A percentile compares a stretch with the other conserved stretches of the same genome.
phyloP scores from a whole-genome alignment of 2,888 invertebrate genomes.

The Agelastica alni region DNA sequence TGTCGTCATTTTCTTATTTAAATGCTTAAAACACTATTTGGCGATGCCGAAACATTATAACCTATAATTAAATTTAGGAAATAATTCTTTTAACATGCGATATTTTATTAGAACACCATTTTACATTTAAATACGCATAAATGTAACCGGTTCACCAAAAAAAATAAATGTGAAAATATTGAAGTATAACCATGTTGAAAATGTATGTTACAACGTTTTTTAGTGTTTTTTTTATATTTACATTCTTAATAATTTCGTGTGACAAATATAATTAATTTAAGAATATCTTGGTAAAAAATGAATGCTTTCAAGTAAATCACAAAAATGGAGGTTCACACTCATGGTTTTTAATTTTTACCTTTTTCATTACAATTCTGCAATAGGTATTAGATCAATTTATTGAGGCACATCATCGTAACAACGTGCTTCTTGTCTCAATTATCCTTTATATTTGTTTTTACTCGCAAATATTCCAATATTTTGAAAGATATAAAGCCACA shows the following conservation, averaged over 20 bases:
- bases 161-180: slow-evolving; percentile 28
- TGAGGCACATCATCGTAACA: too few relatives aligned
- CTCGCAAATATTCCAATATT: too few relatives aligned
- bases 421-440: too few relatives aligned
- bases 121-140: slow-evolving; percentile 9
- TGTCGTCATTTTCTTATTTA: slow-evolving; percentile 38
- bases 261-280: background rate
- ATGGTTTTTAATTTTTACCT: background rate
- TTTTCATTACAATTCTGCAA: background rate
- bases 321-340: slow-evolving; percentile 4
- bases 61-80: background rate
- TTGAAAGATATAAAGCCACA: too few relatives aligned
- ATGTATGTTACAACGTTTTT: slow-evolving; percentile 2
- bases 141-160: slow-evolving; percentile 21
- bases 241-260: background rate
- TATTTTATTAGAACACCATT: slow-evolving; percentile 3
- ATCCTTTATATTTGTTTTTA: too few relatives aligned
- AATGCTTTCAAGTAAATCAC: background rate
- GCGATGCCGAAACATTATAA: slow-evolving; percentile 16
- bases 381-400: too few relatives aligned
- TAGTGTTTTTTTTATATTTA: background rate
- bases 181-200: slow-evolving; percentile 28
- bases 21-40: slow-evolving; percentile 30
- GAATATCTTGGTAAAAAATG: background rate
- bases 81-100: slow-evolving; percentile 5